Evolutionary conservation across 2,113 vertebrate genomes (phyloP).

Genomic region (Thomomys bottae): DNA sequence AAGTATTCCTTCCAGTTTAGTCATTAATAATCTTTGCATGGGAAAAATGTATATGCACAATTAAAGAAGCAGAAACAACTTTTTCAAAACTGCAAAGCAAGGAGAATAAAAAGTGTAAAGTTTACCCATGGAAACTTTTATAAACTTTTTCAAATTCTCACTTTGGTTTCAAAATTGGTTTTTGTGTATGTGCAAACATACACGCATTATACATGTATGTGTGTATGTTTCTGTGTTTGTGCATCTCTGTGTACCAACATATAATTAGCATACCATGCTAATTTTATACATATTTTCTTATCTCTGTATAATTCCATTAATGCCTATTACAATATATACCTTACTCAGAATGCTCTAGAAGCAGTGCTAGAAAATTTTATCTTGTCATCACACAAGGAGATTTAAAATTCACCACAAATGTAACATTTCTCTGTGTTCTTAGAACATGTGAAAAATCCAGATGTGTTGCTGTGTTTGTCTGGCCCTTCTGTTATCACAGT

Average conservation of each 20-base stretch:
- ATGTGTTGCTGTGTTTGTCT: conserved; percentile 62
- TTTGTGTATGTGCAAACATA: too few species aligned
- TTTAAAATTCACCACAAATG: conserved; percentile 50
- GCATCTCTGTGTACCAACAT: too few species aligned
- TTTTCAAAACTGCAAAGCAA: background rate
- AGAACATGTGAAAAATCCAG: conserved; percentile 60
- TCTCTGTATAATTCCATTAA: conserved; percentile 8
- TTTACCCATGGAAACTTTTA: conserved; percentile 39
- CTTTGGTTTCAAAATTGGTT: background rate
- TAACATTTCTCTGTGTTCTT: conserved; percentile 51
- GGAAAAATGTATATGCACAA: background rate
- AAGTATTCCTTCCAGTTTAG: background rate
- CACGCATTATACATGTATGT: too few species aligned
- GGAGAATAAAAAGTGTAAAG: background rate
- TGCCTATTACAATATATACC: background rate
- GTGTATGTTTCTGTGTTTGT: too few species aligned
- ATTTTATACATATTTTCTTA: background rate
- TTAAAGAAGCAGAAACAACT: background rate
- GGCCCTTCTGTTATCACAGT: background rate
- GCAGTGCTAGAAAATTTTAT: conserved; percentile 23
- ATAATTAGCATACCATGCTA: background rate
- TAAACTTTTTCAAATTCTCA: conserved; percentile 27
- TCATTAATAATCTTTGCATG: background rate
- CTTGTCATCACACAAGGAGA: background rate
- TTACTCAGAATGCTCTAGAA: conserved; percentile 49